Percentiles rank a stretch among this genome's conserved stretches.
Evolutionary conservation across 2,113 vertebrate species (phyloP).

Genomic region (Psilopogon haemacephalus): DNA sequence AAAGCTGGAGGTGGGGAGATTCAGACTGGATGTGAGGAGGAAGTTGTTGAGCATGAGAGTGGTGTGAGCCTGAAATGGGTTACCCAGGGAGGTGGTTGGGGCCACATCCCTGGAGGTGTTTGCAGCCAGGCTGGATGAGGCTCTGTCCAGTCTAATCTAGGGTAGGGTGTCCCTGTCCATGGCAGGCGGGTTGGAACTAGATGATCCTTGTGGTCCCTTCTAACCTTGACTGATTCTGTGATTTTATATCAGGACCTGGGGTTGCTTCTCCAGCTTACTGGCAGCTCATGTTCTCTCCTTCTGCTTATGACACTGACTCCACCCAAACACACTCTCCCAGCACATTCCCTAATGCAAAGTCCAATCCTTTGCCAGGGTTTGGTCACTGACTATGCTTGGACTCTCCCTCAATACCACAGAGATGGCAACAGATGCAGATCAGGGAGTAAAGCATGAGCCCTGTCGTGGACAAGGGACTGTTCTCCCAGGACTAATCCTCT

Average conservation of each 20-base stretch:
- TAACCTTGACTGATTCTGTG: no score
- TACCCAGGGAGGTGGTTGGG: no score
- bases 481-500: neutral
- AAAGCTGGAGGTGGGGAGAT: no score
- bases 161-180: no score
- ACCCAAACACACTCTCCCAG: neutral
- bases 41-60: no score
- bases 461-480: neutral
- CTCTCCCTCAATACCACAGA: neutral
- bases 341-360: neutral
- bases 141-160: no score
- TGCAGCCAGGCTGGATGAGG: no score
- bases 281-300: neutral
- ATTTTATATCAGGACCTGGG: accelerated
- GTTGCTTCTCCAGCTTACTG: neutral
- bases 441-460: neutral
- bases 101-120: no score
- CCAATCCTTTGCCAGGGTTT: neutral
- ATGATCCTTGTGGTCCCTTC: no score
- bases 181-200: no score
- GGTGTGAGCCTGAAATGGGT: no score
- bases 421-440: neutral
- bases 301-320: neutral
- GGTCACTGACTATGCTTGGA: neutral
- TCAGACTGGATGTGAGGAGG: no score